These are phyloP conservation scores for Ethmia dodecea DNA, from an alignment of 2,888 invertebrate genomes.

Conservation along the genomic window DNA sequence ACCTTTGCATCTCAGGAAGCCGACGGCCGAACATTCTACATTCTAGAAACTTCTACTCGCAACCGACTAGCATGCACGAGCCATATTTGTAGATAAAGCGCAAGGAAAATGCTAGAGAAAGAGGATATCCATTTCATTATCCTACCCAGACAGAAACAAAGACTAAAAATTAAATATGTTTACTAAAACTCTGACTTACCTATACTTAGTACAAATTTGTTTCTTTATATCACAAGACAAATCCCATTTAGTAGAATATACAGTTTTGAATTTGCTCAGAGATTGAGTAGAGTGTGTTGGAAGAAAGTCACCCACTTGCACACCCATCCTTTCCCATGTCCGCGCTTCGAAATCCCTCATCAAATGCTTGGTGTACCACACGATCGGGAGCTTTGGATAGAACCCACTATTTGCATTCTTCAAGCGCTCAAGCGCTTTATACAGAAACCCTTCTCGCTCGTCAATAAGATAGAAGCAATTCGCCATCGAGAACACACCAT, in stretches of 20 bases:
- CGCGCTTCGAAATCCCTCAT: slow-evolving; percentile 57
- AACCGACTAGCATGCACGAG: too few species aligned
- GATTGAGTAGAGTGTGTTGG: slow-evolving; percentile 81
- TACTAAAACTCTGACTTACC: slow-evolving; percentile 35
- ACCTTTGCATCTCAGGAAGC: too few species aligned
- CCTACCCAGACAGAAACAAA: too few species aligned
- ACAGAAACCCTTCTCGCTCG: slow-evolving; percentile 85
- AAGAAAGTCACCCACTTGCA: slow-evolving; percentile 86
- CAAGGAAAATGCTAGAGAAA: too few species aligned
- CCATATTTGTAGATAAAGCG: too few species aligned
- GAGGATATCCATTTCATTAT: too few species aligned
- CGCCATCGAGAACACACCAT: slow-evolving; percentile 82
- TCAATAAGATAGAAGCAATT: slow-evolving; percentile 83
- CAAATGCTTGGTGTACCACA: slow-evolving; percentile 82
- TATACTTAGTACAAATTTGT: slow-evolving; percentile 43
- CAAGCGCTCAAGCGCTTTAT: slow-evolving; percentile 78
- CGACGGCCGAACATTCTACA: too few species aligned
- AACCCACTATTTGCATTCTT: slow-evolving; percentile 77
- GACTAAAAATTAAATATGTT: too few species aligned
- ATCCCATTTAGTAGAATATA: slow-evolving; percentile 89
- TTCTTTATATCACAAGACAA: slow-evolving; percentile 80
- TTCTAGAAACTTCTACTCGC: too few species aligned
- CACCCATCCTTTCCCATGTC: slow-evolving; percentile 73
- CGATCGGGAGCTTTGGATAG: slow-evolving; percentile 74
- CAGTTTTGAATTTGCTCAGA: slow-evolving; percentile 83